Base-by-base conservation (phyloP, 2,797 vertebrate species). In the Oreochromis mossambicus region DNA sequence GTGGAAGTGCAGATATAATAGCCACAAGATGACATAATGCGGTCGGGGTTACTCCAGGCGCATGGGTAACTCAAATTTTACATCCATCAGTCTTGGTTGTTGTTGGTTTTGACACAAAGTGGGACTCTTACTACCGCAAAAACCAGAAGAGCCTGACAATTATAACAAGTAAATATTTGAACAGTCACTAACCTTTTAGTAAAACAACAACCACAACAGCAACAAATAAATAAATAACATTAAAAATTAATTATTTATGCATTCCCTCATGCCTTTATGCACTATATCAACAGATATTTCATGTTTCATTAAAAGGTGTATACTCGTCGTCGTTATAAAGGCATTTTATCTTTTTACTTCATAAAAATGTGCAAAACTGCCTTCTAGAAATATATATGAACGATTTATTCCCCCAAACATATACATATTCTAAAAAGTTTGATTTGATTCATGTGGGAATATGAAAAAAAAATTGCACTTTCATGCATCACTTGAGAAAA, bases 61-160 rank as follows among this genome's bases (percentile, higher is more conserved):
- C 3, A 32, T n/a, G 48, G 48, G 29, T 58, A 58, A 61, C 29
- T 11, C 0, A 61, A 32, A 5, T 15, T 56, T 9, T 7, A 29
- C 55, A 34, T 61, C 29, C 29, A 61, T 34, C 29, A 61, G 5
- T 61, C 58, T 63, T 36, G 6, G 34, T 38, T 66, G 11, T 6
- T 66, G 34, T 13, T 66, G 19, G 9, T 38, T 66, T 66, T 38
- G 10, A 7, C 34, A 66, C 34, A 21, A 50, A 48, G 43, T 48
- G 24, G 68, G 15, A 0, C 0, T 38, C 34, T 48, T 48, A 46
- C 68, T 29, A 73, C 9, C 0, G 6, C 21, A 43, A 46, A 73
- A 73, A 29, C 34, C 58, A 36, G 10, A 63, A n/a, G 10, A 21
- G 11, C 36, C 63, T 43, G 13, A 68, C 38, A 68, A 43, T 43